Conservation (phyloP, 1,140 invertebrate genomes). For the Trichoplusia ni region DNA sequence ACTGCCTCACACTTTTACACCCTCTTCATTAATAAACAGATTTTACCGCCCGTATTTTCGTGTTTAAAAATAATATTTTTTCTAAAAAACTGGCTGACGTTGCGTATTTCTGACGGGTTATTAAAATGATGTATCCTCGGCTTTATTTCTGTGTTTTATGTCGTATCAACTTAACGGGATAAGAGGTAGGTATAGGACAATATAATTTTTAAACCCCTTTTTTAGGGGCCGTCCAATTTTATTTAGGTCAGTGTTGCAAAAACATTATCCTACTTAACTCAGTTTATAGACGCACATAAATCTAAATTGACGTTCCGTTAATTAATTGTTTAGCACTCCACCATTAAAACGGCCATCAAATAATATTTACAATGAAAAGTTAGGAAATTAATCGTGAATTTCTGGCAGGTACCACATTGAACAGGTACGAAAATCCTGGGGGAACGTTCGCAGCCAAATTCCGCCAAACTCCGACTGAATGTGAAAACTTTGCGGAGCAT, state of each 20-base stretch:
- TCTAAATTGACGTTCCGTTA: background rate
- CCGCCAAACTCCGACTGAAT: conserved; percentile 39
- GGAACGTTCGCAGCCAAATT: conserved; percentile 32
- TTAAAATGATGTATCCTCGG: background rate
- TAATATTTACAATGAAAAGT: conserved; percentile 45
- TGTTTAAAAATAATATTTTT: too few relatives aligned
- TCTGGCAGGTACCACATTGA: conserved; percentile 36
- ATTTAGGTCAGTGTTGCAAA: background rate
- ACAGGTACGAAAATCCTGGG: conserved; percentile 38
- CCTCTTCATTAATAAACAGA: conserved; percentile 39
- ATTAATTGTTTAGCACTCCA: conserved; percentile 4
- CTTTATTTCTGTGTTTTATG: too few relatives aligned
- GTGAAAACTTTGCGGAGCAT: conserved; percentile 41
- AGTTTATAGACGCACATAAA: too few relatives aligned
- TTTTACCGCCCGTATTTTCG: conserved; percentile 30
- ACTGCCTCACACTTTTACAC: conserved; percentile 27
- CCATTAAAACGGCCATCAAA: conserved; percentile 28
- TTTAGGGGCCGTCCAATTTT: background rate
- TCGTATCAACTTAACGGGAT: background rate
- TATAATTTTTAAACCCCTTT: background rate
- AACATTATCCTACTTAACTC: background rate
- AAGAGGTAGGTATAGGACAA: background rate
- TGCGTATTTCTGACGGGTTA: background rate
- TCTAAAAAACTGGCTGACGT: too few relatives aligned
- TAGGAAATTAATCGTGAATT: conserved; percentile 54